phyloP scores from a whole-genome alignment of 2,888 invertebrate genomes.

The Zygaena filipendulae region DNA sequence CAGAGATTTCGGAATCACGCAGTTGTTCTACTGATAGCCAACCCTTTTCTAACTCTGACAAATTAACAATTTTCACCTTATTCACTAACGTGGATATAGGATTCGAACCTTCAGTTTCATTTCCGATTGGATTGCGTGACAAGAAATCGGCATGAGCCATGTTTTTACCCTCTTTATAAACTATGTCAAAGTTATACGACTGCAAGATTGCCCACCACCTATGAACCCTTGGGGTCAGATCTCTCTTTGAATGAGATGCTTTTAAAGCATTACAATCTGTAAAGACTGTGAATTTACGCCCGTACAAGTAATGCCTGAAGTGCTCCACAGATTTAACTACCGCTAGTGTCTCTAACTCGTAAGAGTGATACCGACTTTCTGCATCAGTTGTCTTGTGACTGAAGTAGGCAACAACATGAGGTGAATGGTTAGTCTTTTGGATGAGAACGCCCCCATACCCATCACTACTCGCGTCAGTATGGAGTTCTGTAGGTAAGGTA shows the following conservation, averaged over 20 bases:
- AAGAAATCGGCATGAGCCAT: slow-evolving; percentile 12
- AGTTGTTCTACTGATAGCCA: slow-evolving; percentile 15
- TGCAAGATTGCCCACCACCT: slow-evolving; percentile 15
- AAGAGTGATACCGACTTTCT: slow-evolving; percentile 1
- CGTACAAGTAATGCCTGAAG: slow-evolving; percentile 18
- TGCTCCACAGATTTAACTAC: not conserved
- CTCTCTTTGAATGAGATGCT: slow-evolving; percentile 23
- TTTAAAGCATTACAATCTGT: slow-evolving; percentile 24
- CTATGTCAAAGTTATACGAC: slow-evolving; percentile 12
- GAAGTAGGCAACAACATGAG: not conserved
- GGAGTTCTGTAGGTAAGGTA: slow-evolving; percentile 11
- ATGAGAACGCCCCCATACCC: not conserved
- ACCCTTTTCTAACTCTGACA: slow-evolving; percentile 10
- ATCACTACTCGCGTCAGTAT: not conserved
- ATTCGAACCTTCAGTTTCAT: no score
- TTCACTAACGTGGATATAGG: not conserved
- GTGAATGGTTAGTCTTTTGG: not conserved
- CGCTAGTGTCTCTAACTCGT: not conserved
- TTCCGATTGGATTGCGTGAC: no score
- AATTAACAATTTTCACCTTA: slow-evolving; percentile 10
- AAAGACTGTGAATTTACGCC: slow-evolving; percentile 16
- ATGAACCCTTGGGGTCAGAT: slow-evolving; percentile 20
- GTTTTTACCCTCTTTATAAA: slow-evolving; percentile 7
- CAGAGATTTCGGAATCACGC: slow-evolving; percentile 13
- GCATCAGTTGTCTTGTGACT: not conserved